Conservation (phyloP, 2,113 vertebrate species). For the Nansenia antarctica region DNA sequence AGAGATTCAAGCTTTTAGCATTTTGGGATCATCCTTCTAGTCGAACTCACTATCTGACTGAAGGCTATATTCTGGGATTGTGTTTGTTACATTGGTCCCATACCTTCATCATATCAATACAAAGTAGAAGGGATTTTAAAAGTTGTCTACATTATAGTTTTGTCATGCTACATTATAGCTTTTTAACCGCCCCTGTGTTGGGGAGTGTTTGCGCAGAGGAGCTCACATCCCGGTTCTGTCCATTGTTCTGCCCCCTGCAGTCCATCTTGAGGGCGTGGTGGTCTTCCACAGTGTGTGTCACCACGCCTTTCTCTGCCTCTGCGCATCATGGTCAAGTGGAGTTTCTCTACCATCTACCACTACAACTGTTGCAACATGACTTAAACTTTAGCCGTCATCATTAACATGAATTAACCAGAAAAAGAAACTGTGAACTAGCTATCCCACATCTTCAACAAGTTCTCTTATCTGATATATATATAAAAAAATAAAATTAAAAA, state of each 20-base stretch:
- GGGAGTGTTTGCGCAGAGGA: neutral
- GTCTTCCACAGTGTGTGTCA: neutral
- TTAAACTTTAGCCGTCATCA: too few species aligned
- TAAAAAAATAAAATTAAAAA: neutral
- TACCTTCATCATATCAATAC: too few species aligned
- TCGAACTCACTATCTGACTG: neutral
- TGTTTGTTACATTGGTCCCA: neutral
- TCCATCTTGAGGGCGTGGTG: conserved; percentile 30
- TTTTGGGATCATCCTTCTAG: neutral
- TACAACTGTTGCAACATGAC: too few species aligned
- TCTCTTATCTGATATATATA: too few species aligned
- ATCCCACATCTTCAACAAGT: neutral
- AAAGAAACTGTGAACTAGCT: neutral
- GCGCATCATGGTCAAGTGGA: neutral
- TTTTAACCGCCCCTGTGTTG: neutral
- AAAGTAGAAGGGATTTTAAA: too few species aligned
- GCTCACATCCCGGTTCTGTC: conserved; percentile 1
- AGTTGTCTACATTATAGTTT: neutral
- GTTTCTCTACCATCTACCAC: too few species aligned
- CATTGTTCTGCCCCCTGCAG: conserved; percentile 31
- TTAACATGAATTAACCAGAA: neutral
- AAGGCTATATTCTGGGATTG: neutral
- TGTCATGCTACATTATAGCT: neutral
- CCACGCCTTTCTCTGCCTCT: neutral
- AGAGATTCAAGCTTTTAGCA: neutral